Evolutionary conservation across 2,113 vertebrate species (phyloP), one percentile per base, ranked within the genome.

Genomic region (Amblyornis subalaris): DNA sequence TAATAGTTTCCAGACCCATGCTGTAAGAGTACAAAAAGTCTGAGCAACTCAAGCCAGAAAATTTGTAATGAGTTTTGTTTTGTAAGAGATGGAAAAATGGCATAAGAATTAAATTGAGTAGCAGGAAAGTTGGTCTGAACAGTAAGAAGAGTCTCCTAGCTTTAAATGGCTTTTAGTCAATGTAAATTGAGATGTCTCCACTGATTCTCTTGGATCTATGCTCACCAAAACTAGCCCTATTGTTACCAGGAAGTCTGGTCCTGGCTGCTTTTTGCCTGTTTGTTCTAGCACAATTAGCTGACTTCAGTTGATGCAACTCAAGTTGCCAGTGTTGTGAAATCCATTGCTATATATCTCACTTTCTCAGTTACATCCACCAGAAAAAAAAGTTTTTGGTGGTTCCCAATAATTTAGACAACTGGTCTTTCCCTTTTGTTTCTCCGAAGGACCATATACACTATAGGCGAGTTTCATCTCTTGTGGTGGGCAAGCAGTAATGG

Each of bases 1-100:
- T 92, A 89, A 94, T 73, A 87, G 36, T 64, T 86, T 95, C 89
- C 86, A 95, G 93, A 91, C 35, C 47, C 61, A 33, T 38, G 38
- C 51, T 89, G 33, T 57, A 82, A 65, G 24, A 57, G 11, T 69
- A 83, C 14, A 58, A 83, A 90, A 91, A 85, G 58, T 85, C 48
- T 90, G 47, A 85, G 42, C 33, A 73, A 85, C 16, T 29, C 22
- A 88, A 90, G 71, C 14, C 78, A 77, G 42, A 76, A 85, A 90
- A 90, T 44, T 75, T 72, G 12, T 40, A 85, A 85, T 65, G 8
- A 69, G 29, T 81, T 93, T 70, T 80, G 29, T 80, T 64, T 77
- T 55, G 11, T 84, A 53, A 89, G 70, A 62, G 6, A 88, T 35
- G 10, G 42, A 33, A 81, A 95, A 93, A 78, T 64, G 48, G 48